phyloP scores from a whole-genome alignment of 2,797 vertebrate genomes.

The Takifugu rubripes region DNA sequence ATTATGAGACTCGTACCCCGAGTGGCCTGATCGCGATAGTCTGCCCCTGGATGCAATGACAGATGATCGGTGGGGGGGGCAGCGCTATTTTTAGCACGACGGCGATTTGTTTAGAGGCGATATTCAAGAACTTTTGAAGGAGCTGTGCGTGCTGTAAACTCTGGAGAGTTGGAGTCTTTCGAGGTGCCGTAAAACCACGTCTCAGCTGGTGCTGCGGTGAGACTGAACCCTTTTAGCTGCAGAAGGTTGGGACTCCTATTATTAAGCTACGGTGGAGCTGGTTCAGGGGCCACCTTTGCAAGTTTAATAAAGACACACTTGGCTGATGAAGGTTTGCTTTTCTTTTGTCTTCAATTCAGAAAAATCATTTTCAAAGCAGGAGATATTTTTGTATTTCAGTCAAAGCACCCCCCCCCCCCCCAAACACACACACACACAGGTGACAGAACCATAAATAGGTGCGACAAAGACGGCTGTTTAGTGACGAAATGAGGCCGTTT shows the following conservation, averaged over 20 bases:
- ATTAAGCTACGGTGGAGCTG: too few relatives aligned
- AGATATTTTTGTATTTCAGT: slow-evolving; percentile 7
- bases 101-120: slow-evolving; percentile 22
- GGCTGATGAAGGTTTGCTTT: neutral
- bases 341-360: slow-evolving; percentile 6
- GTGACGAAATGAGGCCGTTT: slow-evolving; percentile 25
- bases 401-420: slow-evolving; percentile 10
- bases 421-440: neutral
- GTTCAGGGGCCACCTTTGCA: too few relatives aligned
- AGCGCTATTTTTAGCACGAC: slow-evolving; percentile 33
- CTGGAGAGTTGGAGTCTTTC: slow-evolving; percentile 26
- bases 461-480: slow-evolving; percentile 24
- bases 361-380: slow-evolving; percentile 5
- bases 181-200: slow-evolving; percentile 11
- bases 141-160: slow-evolving; percentile 13
- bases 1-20: slow-evolving; percentile 6
- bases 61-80: slow-evolving; percentile 31
- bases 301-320: too few relatives aligned
- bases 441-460: slow-evolving; percentile 16
- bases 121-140: slow-evolving; percentile 20
- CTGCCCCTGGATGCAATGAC: slow-evolving; percentile 19
- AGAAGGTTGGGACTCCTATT: neutral
- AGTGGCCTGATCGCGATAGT: slow-evolving; percentile 20
- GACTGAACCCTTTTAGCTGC: slow-evolving; percentile 1
- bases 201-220: neutral